A percentile compares a stretch with the other conserved stretches of the same genome.
Conservation (phyloP, 2,888 invertebrate genomes). For the Vannuccia rotundouncinata region DNA sequence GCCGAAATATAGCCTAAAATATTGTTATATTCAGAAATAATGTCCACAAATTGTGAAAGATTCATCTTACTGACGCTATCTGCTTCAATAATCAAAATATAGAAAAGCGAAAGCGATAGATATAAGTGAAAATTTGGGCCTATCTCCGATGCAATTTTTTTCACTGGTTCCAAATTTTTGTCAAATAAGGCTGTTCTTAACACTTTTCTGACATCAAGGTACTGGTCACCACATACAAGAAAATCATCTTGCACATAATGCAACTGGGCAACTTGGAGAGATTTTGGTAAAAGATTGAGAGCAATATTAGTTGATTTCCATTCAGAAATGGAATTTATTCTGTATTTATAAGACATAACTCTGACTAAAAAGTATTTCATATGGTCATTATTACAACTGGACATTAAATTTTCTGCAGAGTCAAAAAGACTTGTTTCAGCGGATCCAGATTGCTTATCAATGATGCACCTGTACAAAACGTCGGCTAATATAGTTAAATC, state of each 20-base stretch:
- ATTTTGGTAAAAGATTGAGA: background rate
- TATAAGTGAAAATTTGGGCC: background rate
- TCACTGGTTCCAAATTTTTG: background rate
- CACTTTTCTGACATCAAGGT: background rate
- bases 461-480: background rate
- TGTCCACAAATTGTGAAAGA: background rate
- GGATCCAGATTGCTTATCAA: background rate
- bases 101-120: background rate
- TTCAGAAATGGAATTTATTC: background rate
- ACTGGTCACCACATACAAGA: background rate
- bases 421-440: background rate
- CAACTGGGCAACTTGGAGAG: background rate
- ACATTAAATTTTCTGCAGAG: background rate
- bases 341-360: background rate
- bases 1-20: background rate
- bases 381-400: background rate
- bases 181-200: background rate
- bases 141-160: background rate
- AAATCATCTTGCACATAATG: background rate
- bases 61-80: background rate
- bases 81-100: background rate
- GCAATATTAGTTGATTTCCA: constrained; percentile 3
- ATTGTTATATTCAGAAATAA: background rate
- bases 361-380: background rate
- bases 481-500: background rate